Evolutionary conservation across 2,797 vertebrate species (phyloP).

Genomic region (Clarias laeviceps): DNA sequence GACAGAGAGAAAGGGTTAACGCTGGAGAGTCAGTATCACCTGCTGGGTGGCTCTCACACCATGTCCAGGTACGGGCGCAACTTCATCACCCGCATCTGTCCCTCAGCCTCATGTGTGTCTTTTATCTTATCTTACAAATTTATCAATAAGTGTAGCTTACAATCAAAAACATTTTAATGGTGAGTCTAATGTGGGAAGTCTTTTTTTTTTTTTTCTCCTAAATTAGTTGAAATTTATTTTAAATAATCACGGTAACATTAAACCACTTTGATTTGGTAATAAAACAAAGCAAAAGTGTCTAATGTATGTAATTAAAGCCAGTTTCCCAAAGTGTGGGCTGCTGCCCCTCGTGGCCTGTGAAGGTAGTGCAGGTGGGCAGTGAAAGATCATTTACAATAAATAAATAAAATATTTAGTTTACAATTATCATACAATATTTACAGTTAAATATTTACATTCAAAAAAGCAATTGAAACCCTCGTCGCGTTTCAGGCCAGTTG

Average conservation of each 20-base stretch:
- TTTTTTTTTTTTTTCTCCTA: background rate
- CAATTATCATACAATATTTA: too few species aligned
- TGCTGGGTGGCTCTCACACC: slow-evolving; percentile 75
- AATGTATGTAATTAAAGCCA: too few species aligned
- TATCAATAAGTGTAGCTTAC: background rate
- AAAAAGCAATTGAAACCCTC: too few species aligned
- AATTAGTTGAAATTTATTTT: background rate
- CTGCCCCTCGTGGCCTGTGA: too few species aligned
- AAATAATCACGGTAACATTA: background rate
- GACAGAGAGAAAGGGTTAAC: slow-evolving; percentile 58
- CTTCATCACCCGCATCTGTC: background rate
- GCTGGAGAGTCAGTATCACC: slow-evolving; percentile 75
- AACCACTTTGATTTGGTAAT: background rate
- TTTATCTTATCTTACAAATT: background rate
- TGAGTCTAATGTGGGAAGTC: background rate
- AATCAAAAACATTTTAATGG: too few species aligned
- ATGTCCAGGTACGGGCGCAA: slow-evolving; percentile 71
- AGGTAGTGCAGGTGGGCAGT: too few species aligned
- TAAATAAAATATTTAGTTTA: too few species aligned
- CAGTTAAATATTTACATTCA: too few species aligned
- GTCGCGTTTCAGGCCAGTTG: too few species aligned
- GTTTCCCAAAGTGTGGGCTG: too few species aligned
- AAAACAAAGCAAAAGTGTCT: background rate
- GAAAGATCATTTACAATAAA: too few species aligned
- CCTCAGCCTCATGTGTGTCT: background rate